phyloP scores from a whole-genome alignment of 2,888 invertebrate species.

The Netelia inedita region DNA sequence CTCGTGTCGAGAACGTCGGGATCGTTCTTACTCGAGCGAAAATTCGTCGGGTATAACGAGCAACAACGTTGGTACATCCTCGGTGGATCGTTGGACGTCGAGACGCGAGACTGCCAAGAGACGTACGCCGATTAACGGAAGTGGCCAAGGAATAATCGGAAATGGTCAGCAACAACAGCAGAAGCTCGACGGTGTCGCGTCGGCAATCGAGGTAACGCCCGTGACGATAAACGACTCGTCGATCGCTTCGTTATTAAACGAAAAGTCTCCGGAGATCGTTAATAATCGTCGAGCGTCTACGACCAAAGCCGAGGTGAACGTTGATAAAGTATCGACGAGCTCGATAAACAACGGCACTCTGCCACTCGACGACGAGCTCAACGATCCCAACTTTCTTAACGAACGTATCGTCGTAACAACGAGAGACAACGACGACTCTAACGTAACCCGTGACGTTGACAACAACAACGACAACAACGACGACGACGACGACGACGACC shows the following conservation, averaged over 20 bases:
- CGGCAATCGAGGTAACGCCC: conserved; percentile 79
- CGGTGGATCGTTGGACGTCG: conserved; percentile 57
- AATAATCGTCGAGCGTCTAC: background rate
- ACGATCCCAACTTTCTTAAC: conserved; percentile 18
- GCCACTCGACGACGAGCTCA: conserved; percentile 5
- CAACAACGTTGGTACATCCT: conserved; percentile 3
- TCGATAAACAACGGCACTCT: background rate
- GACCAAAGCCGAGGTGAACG: background rate
- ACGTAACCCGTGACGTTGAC: conserved; percentile 86
- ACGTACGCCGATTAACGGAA: conserved; percentile 67
- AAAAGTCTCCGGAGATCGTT: background rate
- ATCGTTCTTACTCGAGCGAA: conserved; percentile 67
- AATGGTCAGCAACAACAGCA: conserved; percentile 76
- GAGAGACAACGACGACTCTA: conserved; percentile 86
- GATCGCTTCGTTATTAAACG: background rate
- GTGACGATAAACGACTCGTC: conserved; percentile 63
- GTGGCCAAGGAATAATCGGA: conserved; percentile 61
- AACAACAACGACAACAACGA: conserved; percentile 85
- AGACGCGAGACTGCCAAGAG: conserved; percentile 71
- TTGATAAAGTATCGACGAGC: background rate
- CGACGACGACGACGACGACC: conserved; percentile 82
- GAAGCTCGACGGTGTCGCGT: conserved; percentile 73
- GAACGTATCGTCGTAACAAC: conserved; percentile 72
- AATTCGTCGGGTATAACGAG: conserved; percentile 37
- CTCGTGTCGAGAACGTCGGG: conserved; percentile 61